Evolutionary conservation across 2,113 vertebrate genomes (phyloP).

Genomic region (Gobius niger): DNA sequence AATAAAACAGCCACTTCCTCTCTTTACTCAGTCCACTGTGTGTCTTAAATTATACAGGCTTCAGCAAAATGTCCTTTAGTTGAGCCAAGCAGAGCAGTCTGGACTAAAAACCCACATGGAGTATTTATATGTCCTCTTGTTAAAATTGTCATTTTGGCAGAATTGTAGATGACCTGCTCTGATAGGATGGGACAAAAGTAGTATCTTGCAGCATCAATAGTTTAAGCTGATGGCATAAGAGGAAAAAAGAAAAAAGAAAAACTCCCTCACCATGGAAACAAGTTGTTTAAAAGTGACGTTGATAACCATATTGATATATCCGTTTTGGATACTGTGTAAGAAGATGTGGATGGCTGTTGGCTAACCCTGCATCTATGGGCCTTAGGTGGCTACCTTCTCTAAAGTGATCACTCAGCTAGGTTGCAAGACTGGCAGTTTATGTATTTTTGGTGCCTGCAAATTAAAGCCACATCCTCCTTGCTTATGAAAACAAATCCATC

Average conservation of each 20-base stretch:
- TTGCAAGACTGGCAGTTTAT: no score
- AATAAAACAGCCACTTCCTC: constrained; percentile 61
- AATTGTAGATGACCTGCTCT: constrained; percentile 24
- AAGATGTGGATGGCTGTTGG: not conserved
- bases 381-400: not conserved
- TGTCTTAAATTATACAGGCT: constrained; percentile 46
- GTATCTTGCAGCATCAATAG: constrained; percentile 31
- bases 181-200: constrained; percentile 4
- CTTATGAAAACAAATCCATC: not conserved
- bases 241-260: constrained; percentile 4
- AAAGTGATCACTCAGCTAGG: no score
- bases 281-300: constrained; percentile 13
- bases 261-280: constrained; percentile 55
- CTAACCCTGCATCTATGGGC: not conserved
- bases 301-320: constrained; percentile 34
- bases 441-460: no score
- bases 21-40: constrained; percentile 47
- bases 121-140: not conserved
- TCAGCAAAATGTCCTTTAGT: constrained; percentile 33
- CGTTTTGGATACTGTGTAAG: constrained; percentile 2
- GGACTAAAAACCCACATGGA: constrained; percentile 17
- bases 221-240: constrained; percentile 28
- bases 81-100: constrained; percentile 13
- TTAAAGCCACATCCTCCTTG: not conserved
- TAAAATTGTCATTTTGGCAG: constrained; percentile 13